Evolutionary conservation across 2,888 invertebrate species (phyloP).

Genomic region (Encarsia formosa): DNA sequence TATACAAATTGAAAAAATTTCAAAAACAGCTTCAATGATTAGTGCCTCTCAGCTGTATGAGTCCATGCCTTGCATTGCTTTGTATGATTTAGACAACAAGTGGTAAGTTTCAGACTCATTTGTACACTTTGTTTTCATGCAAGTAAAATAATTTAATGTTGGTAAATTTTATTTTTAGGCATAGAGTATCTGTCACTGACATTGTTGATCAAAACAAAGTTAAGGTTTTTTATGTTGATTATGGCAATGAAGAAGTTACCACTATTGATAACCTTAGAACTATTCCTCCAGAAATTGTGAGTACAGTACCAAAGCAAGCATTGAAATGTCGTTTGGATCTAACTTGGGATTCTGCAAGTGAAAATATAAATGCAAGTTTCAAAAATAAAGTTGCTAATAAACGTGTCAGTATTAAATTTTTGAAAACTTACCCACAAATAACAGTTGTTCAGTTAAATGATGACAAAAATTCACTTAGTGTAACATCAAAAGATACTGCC

Average conservation of each 20-base stretch:
- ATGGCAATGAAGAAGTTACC: constrained; percentile 87
- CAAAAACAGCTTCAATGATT: constrained; percentile 53
- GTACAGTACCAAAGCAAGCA: constrained; percentile 66
- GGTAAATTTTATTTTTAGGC: too few species aligned
- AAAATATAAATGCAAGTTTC: constrained; percentile 59
- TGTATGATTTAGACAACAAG: constrained; percentile 72
- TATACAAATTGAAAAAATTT: constrained; percentile 62
- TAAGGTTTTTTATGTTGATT: constrained; percentile 85
- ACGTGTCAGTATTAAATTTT: constrained; percentile 58
- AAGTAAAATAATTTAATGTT: too few species aligned
- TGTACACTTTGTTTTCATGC: too few species aligned
- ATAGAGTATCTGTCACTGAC: constrained; percentile 75
- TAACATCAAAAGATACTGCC: constrained; percentile 5
- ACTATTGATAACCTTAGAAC: constrained; percentile 58
- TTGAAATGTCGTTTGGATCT: constrained; percentile 71
- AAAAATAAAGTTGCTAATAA: constrained; percentile 69
- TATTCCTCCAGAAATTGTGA: constrained; percentile 63
- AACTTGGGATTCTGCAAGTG: constrained; percentile 56
- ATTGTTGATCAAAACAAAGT: constrained; percentile 58
- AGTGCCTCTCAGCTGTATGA: constrained; percentile 52
- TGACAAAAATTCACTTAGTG: constrained; percentile 31
- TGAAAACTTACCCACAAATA: constrained; percentile 55
- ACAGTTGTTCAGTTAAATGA: constrained; percentile 64
- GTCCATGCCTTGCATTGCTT: constrained; percentile 72
- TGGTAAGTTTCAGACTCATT: constrained; percentile 69